phyloP scores from a whole-genome alignment of 2,888 invertebrate species.

The Harpalus rufipes region DNA sequence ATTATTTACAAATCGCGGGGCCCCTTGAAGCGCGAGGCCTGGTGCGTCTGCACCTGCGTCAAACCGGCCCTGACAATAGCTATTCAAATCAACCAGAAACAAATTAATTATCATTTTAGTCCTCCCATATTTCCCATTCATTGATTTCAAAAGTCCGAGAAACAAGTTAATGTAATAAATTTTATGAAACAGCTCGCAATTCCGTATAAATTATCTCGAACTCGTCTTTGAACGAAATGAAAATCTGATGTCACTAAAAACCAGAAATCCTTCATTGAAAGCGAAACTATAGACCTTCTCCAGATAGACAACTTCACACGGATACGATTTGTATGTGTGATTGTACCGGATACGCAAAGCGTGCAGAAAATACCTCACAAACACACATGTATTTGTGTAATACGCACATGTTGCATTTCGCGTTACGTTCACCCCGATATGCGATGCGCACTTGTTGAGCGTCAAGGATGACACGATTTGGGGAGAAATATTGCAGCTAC shows the following conservation, averaged over 20 bases:
- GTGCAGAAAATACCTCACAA: constrained; percentile 46
- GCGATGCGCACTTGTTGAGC: constrained; percentile 48
- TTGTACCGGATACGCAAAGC: constrained; percentile 51
- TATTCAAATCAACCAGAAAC: constrained; percentile 8
- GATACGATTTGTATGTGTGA: constrained; percentile 22
- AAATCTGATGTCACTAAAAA: constrained; percentile 51
- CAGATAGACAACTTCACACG: constrained; percentile 46
- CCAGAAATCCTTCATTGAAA: constrained; percentile 52
- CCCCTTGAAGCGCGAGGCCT: too few species aligned
- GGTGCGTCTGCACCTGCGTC: too few species aligned
- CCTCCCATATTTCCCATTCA: not conserved
- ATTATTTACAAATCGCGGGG: too few species aligned
- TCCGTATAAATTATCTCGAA: constrained; percentile 47
- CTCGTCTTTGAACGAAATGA: constrained; percentile 37
- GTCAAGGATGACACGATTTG: constrained; percentile 15
- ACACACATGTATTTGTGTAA: constrained; percentile 36
- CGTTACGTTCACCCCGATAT: constrained; percentile 33
- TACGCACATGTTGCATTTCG: constrained; percentile 52
- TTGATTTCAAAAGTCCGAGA: constrained; percentile 7
- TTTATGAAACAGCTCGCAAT: constrained; percentile 35
- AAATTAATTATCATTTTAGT: not conserved
- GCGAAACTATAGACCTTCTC: constrained; percentile 39
- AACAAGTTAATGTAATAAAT: constrained; percentile 33
- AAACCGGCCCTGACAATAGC: too few species aligned
- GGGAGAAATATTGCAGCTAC: constrained; percentile 12